Evolutionary conservation across 2,888 invertebrate genomes (phyloP).

Genomic region (Platycnemis pennipes): DNA sequence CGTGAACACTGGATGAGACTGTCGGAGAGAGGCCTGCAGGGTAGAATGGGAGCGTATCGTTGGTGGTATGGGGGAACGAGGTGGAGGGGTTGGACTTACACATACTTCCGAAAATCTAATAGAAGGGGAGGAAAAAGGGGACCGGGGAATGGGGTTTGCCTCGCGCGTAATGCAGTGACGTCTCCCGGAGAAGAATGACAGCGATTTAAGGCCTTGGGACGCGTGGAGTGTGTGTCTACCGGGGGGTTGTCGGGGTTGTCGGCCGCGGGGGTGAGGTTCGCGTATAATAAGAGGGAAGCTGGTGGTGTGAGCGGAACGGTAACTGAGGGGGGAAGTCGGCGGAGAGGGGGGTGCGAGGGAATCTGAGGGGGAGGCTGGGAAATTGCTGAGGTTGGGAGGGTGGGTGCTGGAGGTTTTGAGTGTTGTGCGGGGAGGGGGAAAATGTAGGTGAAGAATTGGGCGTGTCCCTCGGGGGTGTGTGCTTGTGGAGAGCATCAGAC

Average conservation of each 20-base stretch:
- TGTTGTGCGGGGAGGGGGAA: not conserved
- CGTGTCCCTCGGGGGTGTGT: not conserved
- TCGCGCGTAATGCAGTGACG: constrained; percentile 62
- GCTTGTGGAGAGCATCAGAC: not conserved
- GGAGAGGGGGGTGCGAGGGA: not conserved
- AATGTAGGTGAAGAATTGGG: constrained; percentile 19
- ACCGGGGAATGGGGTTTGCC: constrained; percentile 21
- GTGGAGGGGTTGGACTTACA: not conserved
- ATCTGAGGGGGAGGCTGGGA: not conserved
- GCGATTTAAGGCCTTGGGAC: constrained; percentile 39
- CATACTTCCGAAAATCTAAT: constrained; percentile 63
- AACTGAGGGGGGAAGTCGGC: not conserved
- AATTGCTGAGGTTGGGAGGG: not conserved
- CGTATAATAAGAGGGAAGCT: not conserved
- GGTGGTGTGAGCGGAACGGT: not conserved
- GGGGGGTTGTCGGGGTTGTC: not conserved
- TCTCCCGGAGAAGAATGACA: constrained; percentile 50
- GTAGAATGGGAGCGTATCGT: not conserved
- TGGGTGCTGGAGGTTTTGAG: too few relatives aligned
- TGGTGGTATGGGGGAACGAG: not conserved
- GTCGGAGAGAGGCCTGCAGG: too few relatives aligned
- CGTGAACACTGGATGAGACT: too few relatives aligned
- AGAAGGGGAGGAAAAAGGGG: constrained; percentile 24
- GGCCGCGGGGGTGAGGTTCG: not conserved
- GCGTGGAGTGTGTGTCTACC: not conserved